phyloP scores from a whole-genome alignment of 2,113 vertebrate genomes.

The Stomatorhinus ivindoensis region DNA sequence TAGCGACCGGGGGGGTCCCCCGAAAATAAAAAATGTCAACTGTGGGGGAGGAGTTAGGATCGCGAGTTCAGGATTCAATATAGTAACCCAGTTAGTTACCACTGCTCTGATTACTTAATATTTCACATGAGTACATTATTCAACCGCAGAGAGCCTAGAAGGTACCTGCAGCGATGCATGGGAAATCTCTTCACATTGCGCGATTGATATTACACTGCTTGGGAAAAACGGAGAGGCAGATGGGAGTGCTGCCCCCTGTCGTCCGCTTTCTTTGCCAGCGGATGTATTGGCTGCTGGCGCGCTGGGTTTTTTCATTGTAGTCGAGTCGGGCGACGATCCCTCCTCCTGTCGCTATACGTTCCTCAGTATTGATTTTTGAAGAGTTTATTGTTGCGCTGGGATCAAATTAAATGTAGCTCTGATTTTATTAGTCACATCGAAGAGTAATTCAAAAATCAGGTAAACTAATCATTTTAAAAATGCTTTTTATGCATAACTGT shows the following conservation, averaged over 20 bases:
- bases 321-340: neutral
- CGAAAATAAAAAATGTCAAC: no score
- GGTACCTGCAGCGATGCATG: neutral
- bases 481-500: neutral
- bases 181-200: neutral
- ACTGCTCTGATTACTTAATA: neutral
- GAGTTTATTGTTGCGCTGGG: neutral
- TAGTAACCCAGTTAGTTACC: neutral
- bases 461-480: neutral
- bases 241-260: constrained; percentile 18
- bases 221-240: neutral
- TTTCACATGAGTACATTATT: neutral
- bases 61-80: neutral
- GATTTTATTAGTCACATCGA: neutral
- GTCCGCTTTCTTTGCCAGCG: neutral
- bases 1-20: no score
- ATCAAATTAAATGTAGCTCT: neutral
- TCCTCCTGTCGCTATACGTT: neutral
- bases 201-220: neutral
- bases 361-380: neutral
- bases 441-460: neutral
- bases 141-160: neutral
- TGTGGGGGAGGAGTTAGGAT: neutral
- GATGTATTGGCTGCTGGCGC: neutral
- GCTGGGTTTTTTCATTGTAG: neutral